Percentiles rank a stretch among this genome's conserved stretches.
These are phyloP conservation scores for Parochlus steinenii DNA, from an alignment of 2,888 invertebrate species.

Conservation along the genomic window DNA sequence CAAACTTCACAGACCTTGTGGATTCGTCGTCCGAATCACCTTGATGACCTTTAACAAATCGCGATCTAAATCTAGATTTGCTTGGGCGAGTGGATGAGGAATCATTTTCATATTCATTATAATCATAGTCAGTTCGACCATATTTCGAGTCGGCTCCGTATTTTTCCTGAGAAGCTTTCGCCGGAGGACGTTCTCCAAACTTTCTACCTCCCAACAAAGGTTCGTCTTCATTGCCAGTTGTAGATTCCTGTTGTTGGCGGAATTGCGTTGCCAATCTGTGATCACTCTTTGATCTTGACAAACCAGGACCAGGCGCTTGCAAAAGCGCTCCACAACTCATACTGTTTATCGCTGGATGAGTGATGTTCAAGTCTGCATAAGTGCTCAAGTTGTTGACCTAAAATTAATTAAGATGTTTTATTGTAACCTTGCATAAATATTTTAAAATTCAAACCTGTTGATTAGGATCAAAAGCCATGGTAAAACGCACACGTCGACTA, in stretches of 20 bases:
- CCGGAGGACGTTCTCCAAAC: constrained; percentile 51
- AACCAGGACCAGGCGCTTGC: constrained; percentile 48
- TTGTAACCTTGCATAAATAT: no score
- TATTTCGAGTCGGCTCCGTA: constrained; percentile 31
- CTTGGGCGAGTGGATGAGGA: constrained; percentile 42
- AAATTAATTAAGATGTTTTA: no score
- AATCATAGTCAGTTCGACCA: constrained; percentile 31
- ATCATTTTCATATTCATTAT: constrained; percentile 53
- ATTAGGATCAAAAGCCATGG: constrained; percentile 83
- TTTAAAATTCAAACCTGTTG: no score
- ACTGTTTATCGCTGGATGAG: constrained; percentile 38
- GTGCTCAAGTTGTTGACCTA: constrained; percentile 76
- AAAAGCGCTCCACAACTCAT: constrained; percentile 36
- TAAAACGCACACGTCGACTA: constrained; percentile 66
- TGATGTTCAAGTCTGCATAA: constrained; percentile 77
- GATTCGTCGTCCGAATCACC: constrained; percentile 63
- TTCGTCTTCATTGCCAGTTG: constrained; percentile 47
- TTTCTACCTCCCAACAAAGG: constrained; percentile 57
- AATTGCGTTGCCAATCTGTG: constrained; percentile 79
- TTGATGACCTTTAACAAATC: constrained; percentile 48
- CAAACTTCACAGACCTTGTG: constrained; percentile 18
- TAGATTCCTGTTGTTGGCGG: constrained; percentile 59
- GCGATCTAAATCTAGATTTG: constrained; percentile 52
- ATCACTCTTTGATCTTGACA: constrained; percentile 87
- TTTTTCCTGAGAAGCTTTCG: constrained; percentile 27